A percentile compares a stretch with the other conserved stretches of the same genome.
Evolutionary conservation across 1,140 invertebrate genomes (phyloP).

Genomic region (Portunus trituberculatus): DNA sequence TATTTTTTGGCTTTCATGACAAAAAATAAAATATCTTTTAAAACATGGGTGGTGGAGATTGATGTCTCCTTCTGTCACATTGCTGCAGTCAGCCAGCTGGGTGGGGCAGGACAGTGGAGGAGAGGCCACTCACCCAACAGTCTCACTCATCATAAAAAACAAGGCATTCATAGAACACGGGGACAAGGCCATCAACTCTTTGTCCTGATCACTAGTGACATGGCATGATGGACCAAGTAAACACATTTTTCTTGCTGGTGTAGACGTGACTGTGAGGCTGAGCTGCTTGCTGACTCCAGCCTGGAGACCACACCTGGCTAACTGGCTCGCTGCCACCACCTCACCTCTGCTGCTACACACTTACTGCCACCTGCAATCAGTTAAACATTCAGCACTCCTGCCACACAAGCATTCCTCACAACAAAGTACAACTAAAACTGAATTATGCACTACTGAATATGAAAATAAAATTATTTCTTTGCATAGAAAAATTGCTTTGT

Average conservation of each 20-base stretch:
- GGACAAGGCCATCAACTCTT: conserved; percentile 8
- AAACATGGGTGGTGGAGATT: conserved; percentile 49
- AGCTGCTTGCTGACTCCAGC: conserved; percentile 4
- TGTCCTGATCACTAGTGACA: background rate
- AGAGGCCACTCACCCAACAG: background rate
- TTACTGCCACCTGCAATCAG: conserved; percentile 56
- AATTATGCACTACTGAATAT: no score
- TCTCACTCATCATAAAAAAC: conserved; percentile 23
- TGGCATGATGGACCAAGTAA: background rate
- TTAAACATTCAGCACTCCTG: background rate
- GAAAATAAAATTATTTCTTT: no score
- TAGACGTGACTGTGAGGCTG: background rate
- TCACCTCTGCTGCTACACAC: conserved; percentile 38
- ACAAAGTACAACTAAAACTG: no score
- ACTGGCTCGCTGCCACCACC: conserved; percentile 52
- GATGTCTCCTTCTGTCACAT: conserved; percentile 41
- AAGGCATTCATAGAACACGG: conserved; percentile 21
- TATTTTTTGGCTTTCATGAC: conserved; percentile 65
- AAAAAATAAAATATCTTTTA: conserved; percentile 74
- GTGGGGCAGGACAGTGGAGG: background rate
- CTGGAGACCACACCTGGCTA: background rate
- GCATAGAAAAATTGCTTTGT: no score
- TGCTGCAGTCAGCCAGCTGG: conserved; percentile 30
- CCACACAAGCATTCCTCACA: no score
- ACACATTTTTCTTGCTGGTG: conserved; percentile 4